Conservation (phyloP, 1,140 invertebrate genomes). For the Drosophila kikkawai region DNA sequence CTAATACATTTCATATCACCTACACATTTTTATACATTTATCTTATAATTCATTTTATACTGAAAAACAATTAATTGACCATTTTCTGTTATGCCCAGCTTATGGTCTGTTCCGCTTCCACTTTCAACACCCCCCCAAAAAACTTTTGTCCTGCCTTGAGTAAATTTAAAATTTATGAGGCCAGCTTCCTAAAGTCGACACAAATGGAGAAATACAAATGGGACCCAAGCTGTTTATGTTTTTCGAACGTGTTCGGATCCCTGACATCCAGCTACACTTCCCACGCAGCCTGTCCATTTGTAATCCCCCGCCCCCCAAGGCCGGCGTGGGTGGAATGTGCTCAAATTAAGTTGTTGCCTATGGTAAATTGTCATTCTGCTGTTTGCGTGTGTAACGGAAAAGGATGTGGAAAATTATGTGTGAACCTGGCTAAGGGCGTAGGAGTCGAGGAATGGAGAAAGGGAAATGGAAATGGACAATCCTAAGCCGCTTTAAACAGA, state of each 20-base stretch:
- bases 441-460: background rate
- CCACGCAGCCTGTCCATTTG: conserved; percentile 59
- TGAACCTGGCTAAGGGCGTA: conserved; percentile 14
- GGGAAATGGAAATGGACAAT: conserved; percentile 7
- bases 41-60: background rate
- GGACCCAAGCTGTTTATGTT: conserved; percentile 72
- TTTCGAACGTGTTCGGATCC: conserved; percentile 67
- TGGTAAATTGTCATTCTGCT: conserved; percentile 67
- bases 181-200: conserved; percentile 51
- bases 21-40: background rate
- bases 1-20: too few species aligned
- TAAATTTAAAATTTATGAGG: conserved; percentile 72
- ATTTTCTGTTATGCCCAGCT: background rate
- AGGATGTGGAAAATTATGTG: conserved; percentile 36
- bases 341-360: conserved; percentile 73
- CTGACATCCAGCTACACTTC: conserved; percentile 47
- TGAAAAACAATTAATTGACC: conserved; percentile 15
- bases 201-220: conserved; percentile 39
- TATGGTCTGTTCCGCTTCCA: conserved; percentile 1
- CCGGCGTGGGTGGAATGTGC: conserved; percentile 42
- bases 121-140: background rate
- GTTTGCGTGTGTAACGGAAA: conserved; percentile 28
- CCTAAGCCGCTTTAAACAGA: conserved; percentile 60
- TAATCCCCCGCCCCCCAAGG: conserved; percentile 11
- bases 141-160: conserved; percentile 9